These are phyloP conservation scores for Yponomeuta sedellus DNA, from an alignment of 2,888 invertebrate genomes.

Conservation along the genomic window DNA sequence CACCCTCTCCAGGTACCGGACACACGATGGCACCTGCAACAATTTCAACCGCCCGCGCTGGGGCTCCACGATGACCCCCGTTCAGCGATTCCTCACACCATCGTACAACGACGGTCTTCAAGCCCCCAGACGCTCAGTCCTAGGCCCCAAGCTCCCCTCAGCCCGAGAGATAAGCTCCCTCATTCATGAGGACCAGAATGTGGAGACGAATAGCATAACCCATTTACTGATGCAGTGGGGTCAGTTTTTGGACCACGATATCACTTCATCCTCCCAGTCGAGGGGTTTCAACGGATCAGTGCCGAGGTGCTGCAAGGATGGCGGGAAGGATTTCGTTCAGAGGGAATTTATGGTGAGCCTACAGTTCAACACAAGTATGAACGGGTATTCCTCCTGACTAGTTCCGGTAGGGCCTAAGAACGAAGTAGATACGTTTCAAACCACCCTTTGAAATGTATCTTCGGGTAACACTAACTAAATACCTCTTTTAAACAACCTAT, in stretches of 20 bases:
- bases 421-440: too few species aligned
- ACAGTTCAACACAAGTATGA: neutral
- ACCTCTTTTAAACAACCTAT: too few species aligned
- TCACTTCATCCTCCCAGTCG: slow-evolving; percentile 87
- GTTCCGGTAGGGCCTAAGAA: too few species aligned
- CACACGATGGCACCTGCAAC: slow-evolving; percentile 93
- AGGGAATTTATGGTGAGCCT: slow-evolving; percentile 77
- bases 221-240: slow-evolving; percentile 94
- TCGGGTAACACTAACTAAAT: too few species aligned
- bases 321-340: slow-evolving; percentile 77
- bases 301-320: slow-evolving; percentile 83
- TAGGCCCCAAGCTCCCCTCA: slow-evolving; percentile 81
- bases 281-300: slow-evolving; percentile 86
- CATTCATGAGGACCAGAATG: slow-evolving; percentile 77
- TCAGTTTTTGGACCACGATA: slow-evolving; percentile 92
- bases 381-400: neutral
- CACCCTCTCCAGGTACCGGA: slow-evolving; percentile 80
- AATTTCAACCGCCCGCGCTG: slow-evolving; percentile 85
- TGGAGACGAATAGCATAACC: slow-evolving; percentile 81
- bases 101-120: slow-evolving; percentile 86
- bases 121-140: slow-evolving; percentile 75
- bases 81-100: slow-evolving; percentile 87
- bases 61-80: slow-evolving; percentile 89
- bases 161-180: slow-evolving; percentile 84
- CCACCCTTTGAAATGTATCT: too few species aligned